Evolutionary conservation across 2,888 invertebrate genomes (phyloP).

Genomic region (Sturmia bella): DNA sequence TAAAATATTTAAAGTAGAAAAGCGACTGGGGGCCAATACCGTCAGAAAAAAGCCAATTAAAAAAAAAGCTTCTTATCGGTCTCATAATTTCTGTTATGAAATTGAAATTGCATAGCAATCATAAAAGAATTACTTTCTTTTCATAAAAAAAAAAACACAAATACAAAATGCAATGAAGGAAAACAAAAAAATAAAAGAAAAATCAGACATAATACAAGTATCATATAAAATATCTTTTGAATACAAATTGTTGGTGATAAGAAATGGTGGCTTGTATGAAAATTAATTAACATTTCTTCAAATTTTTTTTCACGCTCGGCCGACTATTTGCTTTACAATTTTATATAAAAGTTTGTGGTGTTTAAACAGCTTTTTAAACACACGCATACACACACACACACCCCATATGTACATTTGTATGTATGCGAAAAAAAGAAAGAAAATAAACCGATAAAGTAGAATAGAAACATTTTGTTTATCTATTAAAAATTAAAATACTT

Average conservation of each 20-base stretch:
- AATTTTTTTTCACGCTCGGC: constrained; percentile 32
- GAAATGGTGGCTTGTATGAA: constrained; percentile 11
- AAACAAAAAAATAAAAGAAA: neutral
- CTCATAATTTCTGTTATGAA: constrained; percentile 62
- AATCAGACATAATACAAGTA: constrained; percentile 4
- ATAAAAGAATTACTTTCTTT: neutral
- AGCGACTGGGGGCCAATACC: constrained; percentile 39
- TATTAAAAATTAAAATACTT: neutral
- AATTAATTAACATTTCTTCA: constrained; percentile 11
- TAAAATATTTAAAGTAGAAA: neutral
- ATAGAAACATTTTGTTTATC: too few relatives aligned
- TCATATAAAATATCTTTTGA: too few relatives aligned
- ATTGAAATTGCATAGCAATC: constrained; percentile 49
- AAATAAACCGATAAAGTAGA: too few relatives aligned
- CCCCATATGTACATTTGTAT: too few relatives aligned
- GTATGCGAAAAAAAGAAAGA: too few relatives aligned
- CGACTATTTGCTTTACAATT: constrained; percentile 12
- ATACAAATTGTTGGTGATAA: constrained; percentile 39
- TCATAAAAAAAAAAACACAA: neutral
- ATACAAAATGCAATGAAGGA: constrained; percentile 21
- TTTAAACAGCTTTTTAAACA: too few relatives aligned
- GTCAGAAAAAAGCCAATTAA: constrained; percentile 33
- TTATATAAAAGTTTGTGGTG: neutral
- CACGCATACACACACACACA: too few relatives aligned
- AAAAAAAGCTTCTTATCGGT: constrained; percentile 48